These are phyloP conservation scores for Trichopoda pennipes DNA, from an alignment of 2,888 invertebrate species.

Conservation along the genomic window DNA sequence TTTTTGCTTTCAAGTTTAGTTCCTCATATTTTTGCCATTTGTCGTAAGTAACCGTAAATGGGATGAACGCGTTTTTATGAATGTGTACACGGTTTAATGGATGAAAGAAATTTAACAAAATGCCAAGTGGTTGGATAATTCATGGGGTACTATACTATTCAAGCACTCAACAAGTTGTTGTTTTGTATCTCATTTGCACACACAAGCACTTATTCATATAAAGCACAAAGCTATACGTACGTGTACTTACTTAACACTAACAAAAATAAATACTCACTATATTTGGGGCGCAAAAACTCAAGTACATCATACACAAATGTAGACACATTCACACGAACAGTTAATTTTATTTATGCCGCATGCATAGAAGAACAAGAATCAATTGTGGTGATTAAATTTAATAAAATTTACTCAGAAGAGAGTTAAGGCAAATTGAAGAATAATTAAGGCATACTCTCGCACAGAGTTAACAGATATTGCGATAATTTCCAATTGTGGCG, in stretches of 20 bases:
- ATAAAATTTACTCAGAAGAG: constrained; percentile 12
- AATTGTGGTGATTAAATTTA: constrained; percentile 30
- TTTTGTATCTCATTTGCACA: constrained; percentile 33
- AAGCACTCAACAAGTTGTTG: constrained; percentile 55
- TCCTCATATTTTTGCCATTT: constrained; percentile 31
- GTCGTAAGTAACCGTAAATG: constrained; percentile 59
- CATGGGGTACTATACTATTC: constrained; percentile 33
- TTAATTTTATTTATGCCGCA: constrained; percentile 6
- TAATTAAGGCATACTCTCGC: constrained; percentile 2
- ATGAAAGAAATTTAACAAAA: constrained; percentile 65
- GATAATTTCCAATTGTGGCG: no score
- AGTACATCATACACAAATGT: constrained; percentile 28
- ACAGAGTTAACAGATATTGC: no score
- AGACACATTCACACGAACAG: neutral
- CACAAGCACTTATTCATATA: neutral
- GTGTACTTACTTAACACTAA: neutral
- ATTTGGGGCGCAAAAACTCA: constrained; percentile 59
- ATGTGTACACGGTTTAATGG: constrained; percentile 64
- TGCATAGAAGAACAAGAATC: constrained; percentile 24
- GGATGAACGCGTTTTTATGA: constrained; percentile 56
- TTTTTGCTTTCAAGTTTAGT: constrained; percentile 22
- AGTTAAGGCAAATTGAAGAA: constrained; percentile 12
- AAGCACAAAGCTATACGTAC: constrained; percentile 2
- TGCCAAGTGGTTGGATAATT: constrained; percentile 55
- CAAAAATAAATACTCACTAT: neutral